Evolutionary conservation across 2,888 invertebrate species (phyloP), one percentile per base, ranked within the genome.

Genomic region (Macaria notata): DNA sequence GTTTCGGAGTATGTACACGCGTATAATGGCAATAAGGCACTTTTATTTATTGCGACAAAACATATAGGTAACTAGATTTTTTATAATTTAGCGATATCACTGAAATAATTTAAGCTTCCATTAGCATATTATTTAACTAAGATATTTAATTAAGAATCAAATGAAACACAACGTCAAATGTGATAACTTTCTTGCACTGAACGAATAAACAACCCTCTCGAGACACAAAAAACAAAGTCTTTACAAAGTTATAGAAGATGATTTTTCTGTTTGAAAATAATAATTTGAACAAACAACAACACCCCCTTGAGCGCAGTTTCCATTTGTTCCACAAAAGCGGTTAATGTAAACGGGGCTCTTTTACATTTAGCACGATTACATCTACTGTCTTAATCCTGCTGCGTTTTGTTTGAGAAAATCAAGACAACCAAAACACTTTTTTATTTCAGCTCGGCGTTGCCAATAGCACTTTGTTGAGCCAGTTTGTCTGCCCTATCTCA

Each of bases 271-370:
- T 56, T 44, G 61, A 76, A 78, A 76, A 74, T 81, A 78, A 75
- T 78, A 76, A 77, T 70, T 66, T 68, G 70, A 57, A 67, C 70
- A 62, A 70, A 68, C 60, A 76, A 79, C 66, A 72, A 79, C 66
- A 71, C 72, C 70, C 70, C 80, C 78, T 69, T 67, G 82, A 80
- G 84, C 76, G 71, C 79, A 79, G 78, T 82, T 84, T 81, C 76
- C 85, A 84, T 84, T 86, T 84, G 81, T 84, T 83, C 78, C 78
- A 81, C 84, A 80, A 79, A 84, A 79, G 79, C 80, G 81, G 80
- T 83, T 84, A 83, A 84, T 83, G 81, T 80, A 81, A 84, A 83
- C 75, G 78, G 75, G 70, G 76, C 77, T 81, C 75, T 81, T 84
- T 83, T 83, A 79, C 81, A 81, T 84, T 83, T 83, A 84, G 76